These are phyloP conservation scores for Cosmia pyralina DNA, from an alignment of 2,888 invertebrate species.

Conservation along the genomic window DNA sequence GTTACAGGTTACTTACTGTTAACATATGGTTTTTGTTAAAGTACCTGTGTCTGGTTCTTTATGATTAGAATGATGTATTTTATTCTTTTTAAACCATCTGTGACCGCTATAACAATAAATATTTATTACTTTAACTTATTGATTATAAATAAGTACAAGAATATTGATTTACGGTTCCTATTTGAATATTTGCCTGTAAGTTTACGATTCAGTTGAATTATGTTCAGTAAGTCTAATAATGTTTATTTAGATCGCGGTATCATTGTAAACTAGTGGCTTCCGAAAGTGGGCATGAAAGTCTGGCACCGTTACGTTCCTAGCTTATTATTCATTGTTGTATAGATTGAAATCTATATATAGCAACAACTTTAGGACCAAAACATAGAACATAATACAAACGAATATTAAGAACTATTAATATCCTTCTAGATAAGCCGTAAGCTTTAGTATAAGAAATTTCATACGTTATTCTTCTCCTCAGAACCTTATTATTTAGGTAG, in stretches of 20 bases:
- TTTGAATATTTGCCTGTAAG: conserved; percentile 26
- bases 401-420: conserved; percentile 22
- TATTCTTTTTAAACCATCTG: conserved; percentile 11
- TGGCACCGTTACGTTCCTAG: conserved; percentile 17
- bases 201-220: conserved; percentile 28
- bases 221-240: conserved; percentile 20
- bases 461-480: conserved; percentile 38
- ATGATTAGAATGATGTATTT: conserved; percentile 6
- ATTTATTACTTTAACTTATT: conserved; percentile 37
- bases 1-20: conserved; percentile 49
- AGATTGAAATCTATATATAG: conserved; percentile 3
- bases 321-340: conserved; percentile 8
- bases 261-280: conserved; percentile 24
- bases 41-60: neutral
- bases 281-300: conserved; percentile 37
- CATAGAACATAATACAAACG: neutral
- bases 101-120: conserved; percentile 30
- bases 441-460: conserved; percentile 21
- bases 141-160: conserved; percentile 19
- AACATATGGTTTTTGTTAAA: conserved; percentile 28
- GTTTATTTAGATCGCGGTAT: conserved; percentile 31
- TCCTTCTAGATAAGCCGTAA: conserved; percentile 4
- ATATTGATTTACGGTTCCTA: conserved; percentile 20
- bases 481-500: conserved; percentile 53
- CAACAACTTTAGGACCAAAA: neutral